Evolutionary conservation across 2,888 invertebrate species (phyloP).

Genomic region (Busseola fusca): DNA sequence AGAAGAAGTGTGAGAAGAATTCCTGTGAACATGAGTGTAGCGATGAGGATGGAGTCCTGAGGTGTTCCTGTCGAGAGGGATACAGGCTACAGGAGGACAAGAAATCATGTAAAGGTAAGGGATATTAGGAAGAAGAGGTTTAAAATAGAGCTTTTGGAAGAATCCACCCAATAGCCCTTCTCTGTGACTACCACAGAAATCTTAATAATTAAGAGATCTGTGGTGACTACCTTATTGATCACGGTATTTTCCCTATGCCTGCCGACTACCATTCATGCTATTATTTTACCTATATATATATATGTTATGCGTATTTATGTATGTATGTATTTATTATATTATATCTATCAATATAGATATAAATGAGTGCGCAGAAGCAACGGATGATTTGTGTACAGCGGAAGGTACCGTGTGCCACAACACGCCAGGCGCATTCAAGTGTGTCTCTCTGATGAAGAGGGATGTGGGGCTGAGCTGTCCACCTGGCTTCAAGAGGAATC

Average conservation of each 20-base stretch:
- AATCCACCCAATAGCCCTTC: background rate
- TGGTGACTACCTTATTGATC: no score
- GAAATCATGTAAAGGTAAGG: conserved; percentile 80
- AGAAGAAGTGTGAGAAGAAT: conserved; percentile 73
- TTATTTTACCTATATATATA: conserved; percentile 2
- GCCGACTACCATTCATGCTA: background rate
- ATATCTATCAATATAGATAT: conserved; percentile 90
- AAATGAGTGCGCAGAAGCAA: conserved; percentile 91
- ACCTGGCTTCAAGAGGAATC: conserved; percentile 88
- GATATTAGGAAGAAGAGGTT: background rate
- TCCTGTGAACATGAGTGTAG: conserved; percentile 81
- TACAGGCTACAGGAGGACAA: conserved; percentile 78
- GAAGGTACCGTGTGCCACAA: conserved; percentile 91
- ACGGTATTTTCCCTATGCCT: no score
- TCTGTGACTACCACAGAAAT: no score
- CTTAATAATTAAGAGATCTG: no score
- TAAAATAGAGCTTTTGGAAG: background rate
- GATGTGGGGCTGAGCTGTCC: conserved; percentile 85
- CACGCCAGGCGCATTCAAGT: conserved; percentile 91
- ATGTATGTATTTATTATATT: conserved; percentile 38
- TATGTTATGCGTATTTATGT: conserved; percentile 18
- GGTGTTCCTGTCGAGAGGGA: conserved; percentile 78
- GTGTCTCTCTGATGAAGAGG: conserved; percentile 85
- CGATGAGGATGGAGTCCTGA: conserved; percentile 74
- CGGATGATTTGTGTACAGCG: conserved; percentile 89